Conservation (phyloP, 2,797 vertebrate species). For the Austrolebias charrua region DNA sequence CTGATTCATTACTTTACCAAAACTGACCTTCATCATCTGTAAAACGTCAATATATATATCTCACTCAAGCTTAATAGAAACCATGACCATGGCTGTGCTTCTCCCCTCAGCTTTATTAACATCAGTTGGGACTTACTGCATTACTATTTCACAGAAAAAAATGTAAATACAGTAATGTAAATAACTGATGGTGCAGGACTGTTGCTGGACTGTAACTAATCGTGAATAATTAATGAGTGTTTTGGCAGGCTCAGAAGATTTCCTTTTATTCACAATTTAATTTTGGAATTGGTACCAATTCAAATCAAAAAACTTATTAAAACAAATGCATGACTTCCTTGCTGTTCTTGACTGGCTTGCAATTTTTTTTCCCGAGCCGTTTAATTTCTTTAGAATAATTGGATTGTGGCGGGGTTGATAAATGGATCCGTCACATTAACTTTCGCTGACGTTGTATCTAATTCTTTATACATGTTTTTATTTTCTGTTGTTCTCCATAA, state of each 20-base stretch:
- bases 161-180: slow-evolving; percentile 54
- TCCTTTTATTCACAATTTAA: slow-evolving; percentile 57
- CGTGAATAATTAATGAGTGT: slow-evolving; percentile 33
- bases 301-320: slow-evolving; percentile 46
- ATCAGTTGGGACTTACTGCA: slow-evolving; percentile 44
- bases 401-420: slow-evolving; percentile 14
- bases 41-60: slow-evolving; percentile 3
- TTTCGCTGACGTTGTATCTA: neutral
- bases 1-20: slow-evolving; percentile 21
- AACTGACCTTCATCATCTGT: slow-evolving; percentile 14
- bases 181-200: slow-evolving; percentile 36
- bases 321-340: slow-evolving; percentile 26
- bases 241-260: slow-evolving; percentile 48
- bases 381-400: slow-evolving; percentile 7
- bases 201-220: slow-evolving; percentile 35
- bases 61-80: slow-evolving; percentile 1
- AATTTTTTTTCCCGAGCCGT: neutral
- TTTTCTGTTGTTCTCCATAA: neutral
- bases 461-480: neutral
- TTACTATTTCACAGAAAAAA: slow-evolving; percentile 49
- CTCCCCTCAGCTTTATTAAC: slow-evolving; percentile 34
- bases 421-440: slow-evolving; percentile 28
- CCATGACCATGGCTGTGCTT: slow-evolving; percentile 1
- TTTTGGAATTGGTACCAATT: slow-evolving; percentile 42
- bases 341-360: neutral